A percentile compares a stretch with the other conserved stretches of the same genome.
phyloP scores from a whole-genome alignment of 2,113 vertebrate species.

The Bujurquina vittata region DNA sequence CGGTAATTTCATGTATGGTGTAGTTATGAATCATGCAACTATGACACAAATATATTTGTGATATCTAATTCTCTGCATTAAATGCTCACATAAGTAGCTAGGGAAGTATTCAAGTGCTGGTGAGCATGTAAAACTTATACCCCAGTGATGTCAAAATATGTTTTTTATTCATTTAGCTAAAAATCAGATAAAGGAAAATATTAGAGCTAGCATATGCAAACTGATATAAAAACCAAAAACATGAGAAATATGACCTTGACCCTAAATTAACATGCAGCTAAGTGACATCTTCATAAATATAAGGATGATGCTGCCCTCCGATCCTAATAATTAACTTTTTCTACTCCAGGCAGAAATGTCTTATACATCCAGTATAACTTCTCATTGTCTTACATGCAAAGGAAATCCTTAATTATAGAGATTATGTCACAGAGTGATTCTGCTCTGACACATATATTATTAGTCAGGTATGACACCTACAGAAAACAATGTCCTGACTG shows the following conservation, averaged over 20 bases:
- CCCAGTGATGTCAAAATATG: too few relatives aligned
- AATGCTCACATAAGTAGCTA: background rate
- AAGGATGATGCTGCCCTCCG: background rate
- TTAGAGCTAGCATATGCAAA: background rate
- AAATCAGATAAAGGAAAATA: background rate
- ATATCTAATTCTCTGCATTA: background rate
- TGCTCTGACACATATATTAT: slow-evolving; percentile 2
- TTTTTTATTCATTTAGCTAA: background rate
- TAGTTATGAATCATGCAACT: background rate
- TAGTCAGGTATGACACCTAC: slow-evolving; percentile 12
- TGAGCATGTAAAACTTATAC: background rate
- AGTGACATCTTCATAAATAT: background rate
- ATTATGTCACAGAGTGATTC: slow-evolving; percentile 8
- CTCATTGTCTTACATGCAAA: background rate
- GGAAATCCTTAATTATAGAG: slow-evolving; percentile 35
- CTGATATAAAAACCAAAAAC: background rate
- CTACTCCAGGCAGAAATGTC: background rate
- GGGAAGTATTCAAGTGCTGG: background rate
- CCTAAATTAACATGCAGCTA: background rate
- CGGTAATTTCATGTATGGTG: too few relatives aligned
- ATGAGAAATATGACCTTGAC: background rate
- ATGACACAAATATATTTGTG: background rate
- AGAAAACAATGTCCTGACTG: slow-evolving; percentile 9
- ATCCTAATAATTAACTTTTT: background rate
- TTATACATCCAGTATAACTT: background rate